These are phyloP conservation scores for Carcinoscorpius rotundicauda DNA, from an alignment of 1,140 invertebrate species.

Conservation along the genomic window DNA sequence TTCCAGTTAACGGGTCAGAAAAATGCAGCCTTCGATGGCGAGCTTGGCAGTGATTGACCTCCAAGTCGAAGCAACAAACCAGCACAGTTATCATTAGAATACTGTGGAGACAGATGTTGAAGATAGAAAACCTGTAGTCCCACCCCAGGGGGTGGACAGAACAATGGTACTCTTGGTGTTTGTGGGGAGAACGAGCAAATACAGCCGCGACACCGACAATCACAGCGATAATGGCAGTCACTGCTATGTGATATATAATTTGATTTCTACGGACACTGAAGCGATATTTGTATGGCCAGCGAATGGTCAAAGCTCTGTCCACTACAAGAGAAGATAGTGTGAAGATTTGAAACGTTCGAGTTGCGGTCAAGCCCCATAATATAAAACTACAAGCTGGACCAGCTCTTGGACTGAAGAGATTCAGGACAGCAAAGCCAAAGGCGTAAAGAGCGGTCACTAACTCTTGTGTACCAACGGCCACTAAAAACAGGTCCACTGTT, in stretches of 20 bases:
- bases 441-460: constrained; percentile 38
- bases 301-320: constrained; percentile 37
- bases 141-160: constrained; percentile 36
- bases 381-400: constrained; percentile 33
- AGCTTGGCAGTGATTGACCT: constrained; percentile 22
- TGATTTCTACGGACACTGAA: constrained; percentile 39
- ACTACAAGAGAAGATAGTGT: constrained; percentile 40
- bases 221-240: constrained; percentile 37
- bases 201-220: constrained; percentile 35
- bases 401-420: constrained; percentile 34
- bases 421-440: constrained; percentile 36
- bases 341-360: constrained; percentile 41
- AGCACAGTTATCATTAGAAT: constrained; percentile 33
- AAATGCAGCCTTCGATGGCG: constrained; percentile 23
- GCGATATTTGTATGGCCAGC: constrained; percentile 37
- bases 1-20: constrained; percentile 22
- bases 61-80: constrained; percentile 25
- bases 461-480: constrained; percentile 37
- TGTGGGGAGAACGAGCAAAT: constrained; percentile 20
- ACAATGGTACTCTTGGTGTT: constrained; percentile 25
- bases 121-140: constrained; percentile 38
- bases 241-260: constrained; percentile 41
- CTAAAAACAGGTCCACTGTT: constrained; percentile 42
- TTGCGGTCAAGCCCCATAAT: constrained; percentile 39
- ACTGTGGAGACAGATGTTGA: constrained; percentile 38